phyloP scores from a whole-genome alignment of 2,113 vertebrate genomes.

The Cynopterus brachyotis region DNA sequence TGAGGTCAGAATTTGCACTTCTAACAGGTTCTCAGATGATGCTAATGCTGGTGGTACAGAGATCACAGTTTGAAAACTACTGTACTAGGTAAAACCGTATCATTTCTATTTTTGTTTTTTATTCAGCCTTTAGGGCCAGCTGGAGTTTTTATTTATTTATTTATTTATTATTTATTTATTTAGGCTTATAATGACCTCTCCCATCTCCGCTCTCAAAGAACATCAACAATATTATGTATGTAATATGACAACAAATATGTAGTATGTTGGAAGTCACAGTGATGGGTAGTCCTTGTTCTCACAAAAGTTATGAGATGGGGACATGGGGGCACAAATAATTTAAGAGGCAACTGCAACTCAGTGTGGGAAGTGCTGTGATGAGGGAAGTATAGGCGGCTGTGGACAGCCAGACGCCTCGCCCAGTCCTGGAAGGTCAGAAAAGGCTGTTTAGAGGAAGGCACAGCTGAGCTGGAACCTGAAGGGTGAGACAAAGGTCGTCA shows the following conservation, averaged over 20 bases:
- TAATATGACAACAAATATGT: neutral
- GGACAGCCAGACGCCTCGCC: neutral
- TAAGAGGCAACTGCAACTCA: neutral
- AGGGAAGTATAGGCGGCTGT: too few species aligned
- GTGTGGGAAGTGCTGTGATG: neutral
- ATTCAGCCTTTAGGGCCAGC: neutral
- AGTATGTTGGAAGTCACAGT: neutral
- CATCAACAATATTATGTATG: neutral
- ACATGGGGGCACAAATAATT: neutral
- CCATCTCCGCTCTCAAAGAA: neutral
- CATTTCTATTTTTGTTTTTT: neutral
- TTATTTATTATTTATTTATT: neutral
- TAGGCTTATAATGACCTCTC: neutral
- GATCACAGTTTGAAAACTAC: neutral
- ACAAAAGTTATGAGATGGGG: neutral
- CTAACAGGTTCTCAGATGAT: neutral
- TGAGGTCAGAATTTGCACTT: neutral
- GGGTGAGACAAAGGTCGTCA: neutral
- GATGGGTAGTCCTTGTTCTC: neutral
- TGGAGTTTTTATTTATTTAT: neutral
- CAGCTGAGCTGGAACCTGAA: neutral
- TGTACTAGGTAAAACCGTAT: fast-evolving
- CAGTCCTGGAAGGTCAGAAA: neutral
- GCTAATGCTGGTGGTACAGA: neutral
- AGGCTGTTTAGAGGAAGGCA: neutral